A percentile compares a stretch with the other conserved stretches of the same genome.
Conservation (phyloP, 1,140 invertebrate species). For the Macrobrachium nipponense region DNA sequence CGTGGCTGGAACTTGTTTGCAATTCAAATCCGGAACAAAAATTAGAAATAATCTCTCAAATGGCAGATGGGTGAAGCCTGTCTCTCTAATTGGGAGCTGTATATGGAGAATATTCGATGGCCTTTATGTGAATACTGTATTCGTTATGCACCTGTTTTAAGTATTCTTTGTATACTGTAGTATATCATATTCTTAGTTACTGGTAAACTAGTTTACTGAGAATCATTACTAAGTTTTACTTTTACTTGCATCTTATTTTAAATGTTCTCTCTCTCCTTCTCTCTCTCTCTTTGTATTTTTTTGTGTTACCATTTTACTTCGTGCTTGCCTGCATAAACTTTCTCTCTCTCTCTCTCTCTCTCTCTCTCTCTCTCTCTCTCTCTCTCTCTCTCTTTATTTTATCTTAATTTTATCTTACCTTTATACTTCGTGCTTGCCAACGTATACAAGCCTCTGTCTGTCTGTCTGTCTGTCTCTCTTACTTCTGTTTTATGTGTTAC, state of each 20-base stretch:
- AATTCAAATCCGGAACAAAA: too few relatives aligned
- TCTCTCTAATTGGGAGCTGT: too few relatives aligned
- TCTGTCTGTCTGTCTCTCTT: neutral
- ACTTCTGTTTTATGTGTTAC: neutral
- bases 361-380: neutral
- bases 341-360: constrained; percentile 1
- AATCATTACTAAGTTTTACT: neutral
- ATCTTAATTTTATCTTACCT: neutral
- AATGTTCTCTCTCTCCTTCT: neutral
- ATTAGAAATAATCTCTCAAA: too few relatives aligned
- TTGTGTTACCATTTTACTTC: too few relatives aligned
- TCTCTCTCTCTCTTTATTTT: neutral
- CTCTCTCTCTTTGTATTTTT: neutral
- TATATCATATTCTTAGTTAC: neutral
- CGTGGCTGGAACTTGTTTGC: too few relatives aligned
- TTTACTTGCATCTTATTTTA: neutral
- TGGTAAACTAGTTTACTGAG: neutral
- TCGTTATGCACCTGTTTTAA: too few relatives aligned
- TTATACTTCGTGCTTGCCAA: neutral
- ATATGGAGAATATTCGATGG: too few relatives aligned
- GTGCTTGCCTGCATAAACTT: too few relatives aligned
- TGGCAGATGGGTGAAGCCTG: too few relatives aligned
- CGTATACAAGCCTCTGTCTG: neutral
- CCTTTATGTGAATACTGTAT: too few relatives aligned
- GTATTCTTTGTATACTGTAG: neutral